Evolutionary conservation across 2,888 invertebrate genomes (phyloP), one percentile per base, ranked within the genome.

Genomic region (Eilema depressum): DNA sequence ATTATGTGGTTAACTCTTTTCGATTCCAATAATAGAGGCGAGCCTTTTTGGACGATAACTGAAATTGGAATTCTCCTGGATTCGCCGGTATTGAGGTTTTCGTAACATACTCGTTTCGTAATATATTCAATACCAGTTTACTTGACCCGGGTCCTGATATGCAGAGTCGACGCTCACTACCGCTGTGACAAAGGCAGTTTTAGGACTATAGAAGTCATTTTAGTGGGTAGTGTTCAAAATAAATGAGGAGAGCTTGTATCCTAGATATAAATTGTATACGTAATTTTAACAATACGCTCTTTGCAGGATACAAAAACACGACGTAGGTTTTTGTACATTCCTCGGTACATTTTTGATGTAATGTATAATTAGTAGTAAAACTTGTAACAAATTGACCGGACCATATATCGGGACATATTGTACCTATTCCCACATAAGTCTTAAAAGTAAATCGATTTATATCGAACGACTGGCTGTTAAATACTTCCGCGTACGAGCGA

Each of bases 401-500:
- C 14, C 23, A 30, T 64, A 68, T 26, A 61, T 67, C 68, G 68
- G 70, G 63, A 65, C 66, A 37, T 41, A 77, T 80, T 76, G 77
- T 75, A 75, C 77, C 3, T 41, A 17, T 79, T 74, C 79, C 12
- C 81, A 84, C 76, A 80, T 81, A 79, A 79, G 80, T 84, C 76
- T 86, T 83, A 80, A 73, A 82, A 80, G 81, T 83, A 82, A 86
- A 86, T 84, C 84, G 84, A 86, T 89, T 88, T 86, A 88, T 84
- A 86, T 83, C 76, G 79, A 85, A 83, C 81, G 82, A 81, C 82
- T 83, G 85, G 83, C 82, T 82, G 83, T 85, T 90, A 89, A 90
- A 91, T 86, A 91, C 92, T 94, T 94, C 95, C 94, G 93, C 83
- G 91, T 91, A 88, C 84, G 86, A 85, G 88, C 86, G 88, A 91